phyloP scores from a whole-genome alignment of 2,888 invertebrate genomes.

The Hypomecis punctinalis region DNA sequence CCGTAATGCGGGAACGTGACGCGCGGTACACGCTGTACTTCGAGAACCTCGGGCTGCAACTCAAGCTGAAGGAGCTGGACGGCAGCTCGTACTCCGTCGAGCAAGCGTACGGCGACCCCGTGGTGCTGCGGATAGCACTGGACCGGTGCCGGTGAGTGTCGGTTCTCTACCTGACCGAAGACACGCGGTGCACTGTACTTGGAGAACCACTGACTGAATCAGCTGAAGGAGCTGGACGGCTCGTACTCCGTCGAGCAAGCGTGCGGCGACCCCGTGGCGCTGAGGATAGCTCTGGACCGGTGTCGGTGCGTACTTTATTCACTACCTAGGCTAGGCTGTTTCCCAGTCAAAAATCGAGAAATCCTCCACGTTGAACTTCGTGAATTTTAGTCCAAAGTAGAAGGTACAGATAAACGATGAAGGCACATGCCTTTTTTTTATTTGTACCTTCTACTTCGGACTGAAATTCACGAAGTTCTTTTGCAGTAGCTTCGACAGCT shows the following conservation, averaged over 20 bases:
- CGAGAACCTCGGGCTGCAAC: slow-evolving; percentile 73
- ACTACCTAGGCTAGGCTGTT: too few relatives aligned
- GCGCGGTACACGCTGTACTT: slow-evolving; percentile 76
- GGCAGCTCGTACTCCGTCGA: slow-evolving; percentile 56
- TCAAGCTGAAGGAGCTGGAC: slow-evolving; percentile 68
- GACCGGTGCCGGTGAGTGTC: slow-evolving; percentile 75
- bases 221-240: slow-evolving; percentile 68
- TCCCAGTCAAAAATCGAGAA: too few relatives aligned
- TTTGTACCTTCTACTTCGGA: too few relatives aligned
- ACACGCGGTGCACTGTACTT: slow-evolving; percentile 78
- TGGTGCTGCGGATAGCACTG: slow-evolving; percentile 72
- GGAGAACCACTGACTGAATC: slow-evolving; percentile 72
- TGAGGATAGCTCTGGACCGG: slow-evolving; percentile 73
- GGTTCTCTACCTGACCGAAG: slow-evolving; percentile 67
- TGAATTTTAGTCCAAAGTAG: too few relatives aligned
- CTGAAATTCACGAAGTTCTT: too few relatives aligned
- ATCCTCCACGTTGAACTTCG: too few relatives aligned
- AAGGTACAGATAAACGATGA: too few relatives aligned
- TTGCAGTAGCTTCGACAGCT: too few relatives aligned
- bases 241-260: slow-evolving; percentile 52
- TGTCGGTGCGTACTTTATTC: slow-evolving; percentile 61
- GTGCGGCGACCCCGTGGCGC: slow-evolving; percentile 69
- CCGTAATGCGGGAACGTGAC: slow-evolving; percentile 73
- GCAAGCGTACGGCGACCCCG: slow-evolving; percentile 66
- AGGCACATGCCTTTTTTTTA: too few relatives aligned